Conservation (phyloP, 2,113 vertebrate species). For the Zootoca vivipara region DNA sequence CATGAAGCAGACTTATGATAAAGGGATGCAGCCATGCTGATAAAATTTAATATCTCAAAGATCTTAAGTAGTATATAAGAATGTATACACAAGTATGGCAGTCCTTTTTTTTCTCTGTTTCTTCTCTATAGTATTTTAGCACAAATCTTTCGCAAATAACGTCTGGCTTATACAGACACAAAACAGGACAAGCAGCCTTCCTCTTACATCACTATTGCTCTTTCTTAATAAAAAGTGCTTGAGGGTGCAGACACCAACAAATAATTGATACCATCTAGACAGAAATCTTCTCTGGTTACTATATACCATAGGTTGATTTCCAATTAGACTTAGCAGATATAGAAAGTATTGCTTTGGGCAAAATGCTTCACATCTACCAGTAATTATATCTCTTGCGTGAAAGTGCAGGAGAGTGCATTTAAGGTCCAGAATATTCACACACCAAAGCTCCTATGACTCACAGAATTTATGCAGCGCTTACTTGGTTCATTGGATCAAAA, state of each 20-base stretch:
- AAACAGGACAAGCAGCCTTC: neutral
- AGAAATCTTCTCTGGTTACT: constrained; percentile 21
- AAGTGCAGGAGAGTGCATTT: neutral
- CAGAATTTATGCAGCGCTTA: neutral
- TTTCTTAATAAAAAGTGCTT: neutral
- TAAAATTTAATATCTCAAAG: neutral
- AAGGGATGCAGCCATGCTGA: neutral
- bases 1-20: neutral
- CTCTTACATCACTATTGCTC: neutral
- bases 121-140: neutral
- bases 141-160: neutral
- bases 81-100: neutral
- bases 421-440: neutral
- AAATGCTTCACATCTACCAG: neutral
- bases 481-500: too few relatives aligned
- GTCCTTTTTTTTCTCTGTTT: neutral
- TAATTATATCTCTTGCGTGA: neutral
- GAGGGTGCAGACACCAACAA: neutral
- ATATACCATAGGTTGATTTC: neutral
- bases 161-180: neutral
- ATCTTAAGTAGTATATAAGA: neutral
- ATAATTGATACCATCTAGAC: neutral
- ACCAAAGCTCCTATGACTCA: neutral
- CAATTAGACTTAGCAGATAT: constrained; percentile 7
- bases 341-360: neutral